These are phyloP conservation scores for Theonella swinhoei DNA, from an alignment of 37 sponge, comb jelly and placozoan genomes.

Conservation along the genomic window DNA sequence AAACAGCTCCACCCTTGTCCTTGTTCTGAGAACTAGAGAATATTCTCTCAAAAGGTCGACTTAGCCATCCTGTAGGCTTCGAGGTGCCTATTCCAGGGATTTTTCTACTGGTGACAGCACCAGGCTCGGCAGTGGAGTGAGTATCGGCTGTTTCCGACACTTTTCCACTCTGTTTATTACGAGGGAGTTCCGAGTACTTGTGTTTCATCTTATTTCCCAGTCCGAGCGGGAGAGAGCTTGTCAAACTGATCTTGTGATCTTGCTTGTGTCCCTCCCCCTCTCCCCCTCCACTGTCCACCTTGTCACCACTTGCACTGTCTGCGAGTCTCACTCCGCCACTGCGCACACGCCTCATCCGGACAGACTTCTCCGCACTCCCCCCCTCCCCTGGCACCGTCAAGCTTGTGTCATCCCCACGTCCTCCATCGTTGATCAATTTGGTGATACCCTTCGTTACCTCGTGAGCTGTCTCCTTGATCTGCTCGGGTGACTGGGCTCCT, in stretches of 20 bases:
- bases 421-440: not conserved
- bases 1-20: not conserved
- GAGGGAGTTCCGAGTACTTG: constrained; percentile 13
- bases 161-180: constrained; percentile 15
- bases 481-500: not conserved
- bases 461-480: constrained; percentile 6
- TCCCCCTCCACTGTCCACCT: not conserved
- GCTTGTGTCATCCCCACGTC: not conserved
- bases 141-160: constrained; percentile 16
- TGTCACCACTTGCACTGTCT: not conserved
- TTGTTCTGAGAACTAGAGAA: not conserved
- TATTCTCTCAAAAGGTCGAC: not conserved
- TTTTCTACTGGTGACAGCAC: not conserved
- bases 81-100: not conserved
- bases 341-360: not conserved
- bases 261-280: not conserved
- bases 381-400: not conserved
- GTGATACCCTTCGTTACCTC: constrained; percentile 3
- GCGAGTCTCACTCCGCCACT: not conserved
- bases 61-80: not conserved
- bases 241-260: not conserved
- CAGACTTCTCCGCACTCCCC: not conserved
- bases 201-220: constrained; percentile 16
- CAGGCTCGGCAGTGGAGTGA: not conserved
- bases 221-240: not conserved